A percentile compares a stretch with the other conserved stretches of the same genome.
Evolutionary conservation across 2,113 vertebrate genomes (phyloP).

Genomic region (western clawed frog (Xenopus tropicalis)): DNA sequence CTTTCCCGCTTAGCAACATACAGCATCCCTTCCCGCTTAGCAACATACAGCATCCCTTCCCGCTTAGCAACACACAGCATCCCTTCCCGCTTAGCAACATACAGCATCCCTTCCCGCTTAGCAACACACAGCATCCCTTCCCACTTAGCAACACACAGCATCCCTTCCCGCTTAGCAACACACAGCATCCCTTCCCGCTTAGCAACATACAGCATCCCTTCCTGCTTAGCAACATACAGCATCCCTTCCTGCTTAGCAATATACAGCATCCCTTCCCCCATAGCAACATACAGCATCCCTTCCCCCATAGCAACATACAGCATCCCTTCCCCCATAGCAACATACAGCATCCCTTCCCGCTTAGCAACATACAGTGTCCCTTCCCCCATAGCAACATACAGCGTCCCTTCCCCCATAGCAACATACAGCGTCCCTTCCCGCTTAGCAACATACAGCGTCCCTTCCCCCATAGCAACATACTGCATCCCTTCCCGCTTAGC

Average conservation of each 20-base stretch:
- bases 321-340: not conserved
- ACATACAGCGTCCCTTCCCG: not conserved
- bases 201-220: not conserved
- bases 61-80: too few species aligned
- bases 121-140: too few species aligned
- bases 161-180: not conserved
- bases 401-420: not conserved
- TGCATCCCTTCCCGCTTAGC: not conserved
- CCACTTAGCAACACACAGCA: not conserved
- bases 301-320: not conserved
- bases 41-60: too few species aligned
- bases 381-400: not conserved
- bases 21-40: not conserved
- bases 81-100: too few species aligned
- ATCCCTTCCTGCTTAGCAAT: too few species aligned
- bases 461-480: not conserved
- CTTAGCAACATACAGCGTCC: not conserved
- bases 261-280: not conserved
- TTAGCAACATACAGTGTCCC: too few species aligned
- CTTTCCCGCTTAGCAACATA: too few species aligned
- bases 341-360: too few species aligned
- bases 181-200: not conserved
- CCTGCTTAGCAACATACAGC: not conserved
- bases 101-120: too few species aligned
- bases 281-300: not conserved